Percentiles rank a stretch among this genome's conserved stretches.
Evolutionary conservation across 2,113 vertebrate genomes (phyloP).

Genomic region (Arizona elegans): DNA sequence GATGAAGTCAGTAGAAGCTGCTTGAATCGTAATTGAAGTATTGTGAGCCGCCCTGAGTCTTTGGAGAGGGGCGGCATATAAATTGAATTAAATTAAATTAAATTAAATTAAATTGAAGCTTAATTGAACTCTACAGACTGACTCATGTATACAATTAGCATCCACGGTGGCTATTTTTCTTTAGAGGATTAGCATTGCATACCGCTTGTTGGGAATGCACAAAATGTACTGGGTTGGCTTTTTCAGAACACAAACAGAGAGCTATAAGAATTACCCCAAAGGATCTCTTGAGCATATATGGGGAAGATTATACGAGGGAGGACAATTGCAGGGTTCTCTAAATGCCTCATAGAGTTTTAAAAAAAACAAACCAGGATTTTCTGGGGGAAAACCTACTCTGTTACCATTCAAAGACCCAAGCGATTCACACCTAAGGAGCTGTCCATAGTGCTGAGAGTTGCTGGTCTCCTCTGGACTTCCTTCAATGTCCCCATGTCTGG

Average conservation of each 20-base stretch:
- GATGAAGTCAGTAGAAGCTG: background rate
- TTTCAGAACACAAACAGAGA: background rate
- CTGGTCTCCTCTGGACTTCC: background rate
- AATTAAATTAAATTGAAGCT: background rate
- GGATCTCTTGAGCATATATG: background rate
- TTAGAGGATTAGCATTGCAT: background rate
- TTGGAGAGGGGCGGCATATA: too few relatives aligned
- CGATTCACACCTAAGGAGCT: background rate
- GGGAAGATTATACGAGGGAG: background rate
- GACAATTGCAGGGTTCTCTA: background rate
- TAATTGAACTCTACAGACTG: background rate
- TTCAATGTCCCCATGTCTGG: background rate
- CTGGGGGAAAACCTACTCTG: background rate
- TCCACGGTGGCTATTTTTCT: background rate
- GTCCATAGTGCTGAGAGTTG: background rate
- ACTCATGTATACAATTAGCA: background rate
- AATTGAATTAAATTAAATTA: too few relatives aligned
- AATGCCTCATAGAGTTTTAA: background rate
- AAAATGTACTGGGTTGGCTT: background rate
- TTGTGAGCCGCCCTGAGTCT: too few relatives aligned
- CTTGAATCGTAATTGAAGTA: background rate
- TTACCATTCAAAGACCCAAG: background rate
- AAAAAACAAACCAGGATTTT: background rate
- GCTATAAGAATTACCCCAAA: background rate
- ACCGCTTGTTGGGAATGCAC: background rate